A percentile compares a stretch with the other conserved stretches of the same genome.
phyloP scores from a whole-genome alignment of 1,140 invertebrate genomes.

The Micrasema longulum region DNA sequence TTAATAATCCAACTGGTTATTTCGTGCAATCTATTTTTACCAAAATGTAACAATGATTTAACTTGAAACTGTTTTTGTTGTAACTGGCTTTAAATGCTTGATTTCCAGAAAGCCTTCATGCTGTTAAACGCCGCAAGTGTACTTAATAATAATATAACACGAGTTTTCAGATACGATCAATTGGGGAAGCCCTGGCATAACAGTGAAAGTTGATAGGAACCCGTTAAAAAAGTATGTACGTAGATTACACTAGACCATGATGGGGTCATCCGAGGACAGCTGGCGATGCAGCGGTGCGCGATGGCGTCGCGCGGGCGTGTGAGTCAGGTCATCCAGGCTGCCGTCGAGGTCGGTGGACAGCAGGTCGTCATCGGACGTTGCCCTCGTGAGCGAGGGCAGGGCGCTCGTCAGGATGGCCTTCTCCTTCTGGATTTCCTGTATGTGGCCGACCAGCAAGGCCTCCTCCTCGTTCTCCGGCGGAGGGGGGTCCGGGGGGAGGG shows the following conservation, averaged over 20 bases:
- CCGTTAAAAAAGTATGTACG: no score
- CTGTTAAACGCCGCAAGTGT: no score
- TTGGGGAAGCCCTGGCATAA: no score
- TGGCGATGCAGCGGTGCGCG: slow-evolving; percentile 60
- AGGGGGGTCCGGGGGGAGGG: slow-evolving; percentile 56
- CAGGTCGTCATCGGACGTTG: slow-evolving; percentile 86
- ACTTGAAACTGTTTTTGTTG: no score
- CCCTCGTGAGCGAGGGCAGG: slow-evolving; percentile 78
- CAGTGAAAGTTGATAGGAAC: no score
- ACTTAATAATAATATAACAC: no score
- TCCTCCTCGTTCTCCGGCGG: slow-evolving; percentile 74
- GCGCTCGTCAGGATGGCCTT: slow-evolving; percentile 85
- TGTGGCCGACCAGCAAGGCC: slow-evolving; percentile 77
- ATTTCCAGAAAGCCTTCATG: no score
- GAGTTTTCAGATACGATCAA: no score
- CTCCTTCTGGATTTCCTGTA: slow-evolving; percentile 82
- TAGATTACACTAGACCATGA: slow-evolving; percentile 65
- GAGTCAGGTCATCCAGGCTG: slow-evolving; percentile 73
- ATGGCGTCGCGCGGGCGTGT: slow-evolving; percentile 56
- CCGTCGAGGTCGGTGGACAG: slow-evolving; percentile 79
- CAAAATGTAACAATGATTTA: no score
- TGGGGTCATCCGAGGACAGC: slow-evolving; percentile 66
- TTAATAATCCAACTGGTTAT: no score
- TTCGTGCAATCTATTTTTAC: no score
- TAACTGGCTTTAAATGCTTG: no score